These are phyloP conservation scores for Drosophila atroscutellata DNA, from an alignment of 2,888 invertebrate genomes.

Conservation along the genomic window DNA sequence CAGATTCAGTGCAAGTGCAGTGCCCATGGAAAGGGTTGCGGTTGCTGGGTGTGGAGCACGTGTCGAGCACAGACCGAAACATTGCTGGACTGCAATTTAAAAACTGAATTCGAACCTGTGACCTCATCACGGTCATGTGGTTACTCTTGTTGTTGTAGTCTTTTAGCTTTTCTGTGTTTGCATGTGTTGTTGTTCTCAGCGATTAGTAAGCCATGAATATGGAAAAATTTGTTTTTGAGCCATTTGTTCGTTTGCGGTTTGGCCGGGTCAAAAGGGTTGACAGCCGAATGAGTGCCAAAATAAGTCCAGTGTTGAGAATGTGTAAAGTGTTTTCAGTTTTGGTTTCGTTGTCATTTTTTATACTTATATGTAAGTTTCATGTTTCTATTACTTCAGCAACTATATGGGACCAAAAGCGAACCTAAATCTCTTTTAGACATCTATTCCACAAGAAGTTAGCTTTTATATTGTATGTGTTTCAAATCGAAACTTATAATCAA, in stretches of 20 bases:
- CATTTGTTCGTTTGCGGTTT: conserved; percentile 38
- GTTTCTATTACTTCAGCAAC: not conserved
- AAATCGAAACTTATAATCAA: not conserved
- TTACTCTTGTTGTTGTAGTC: conserved; percentile 3
- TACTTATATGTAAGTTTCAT: not conserved
- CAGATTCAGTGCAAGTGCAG: conserved; percentile 36
- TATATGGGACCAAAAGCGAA: not conserved
- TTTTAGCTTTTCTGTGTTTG: conserved; percentile 34
- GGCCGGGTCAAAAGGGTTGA: conserved; percentile 50
- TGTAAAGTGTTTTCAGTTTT: not conserved
- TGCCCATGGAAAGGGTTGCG: conserved; percentile 62
- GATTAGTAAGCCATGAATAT: conserved; percentile 35
- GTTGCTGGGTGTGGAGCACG: conserved; percentile 53
- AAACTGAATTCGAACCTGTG: conserved; percentile 36
- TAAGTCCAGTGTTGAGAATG: not conserved
- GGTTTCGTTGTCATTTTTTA: not conserved
- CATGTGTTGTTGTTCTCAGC: conserved; percentile 69
- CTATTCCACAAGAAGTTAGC: not conserved
- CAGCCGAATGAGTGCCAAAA: conserved; percentile 26
- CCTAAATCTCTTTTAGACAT: not conserved
- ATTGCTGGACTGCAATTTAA: conserved; percentile 18
- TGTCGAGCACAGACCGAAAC: conserved; percentile 50
- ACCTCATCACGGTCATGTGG: conserved; percentile 34
- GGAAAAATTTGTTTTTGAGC: conserved; percentile 52
- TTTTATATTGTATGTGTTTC: not conserved